A percentile compares a stretch with the other conserved stretches of the same genome.
These are phyloP conservation scores for Mustela nigripes DNA, from an alignment of 2,113 vertebrate species.

Conservation along the genomic window DNA sequence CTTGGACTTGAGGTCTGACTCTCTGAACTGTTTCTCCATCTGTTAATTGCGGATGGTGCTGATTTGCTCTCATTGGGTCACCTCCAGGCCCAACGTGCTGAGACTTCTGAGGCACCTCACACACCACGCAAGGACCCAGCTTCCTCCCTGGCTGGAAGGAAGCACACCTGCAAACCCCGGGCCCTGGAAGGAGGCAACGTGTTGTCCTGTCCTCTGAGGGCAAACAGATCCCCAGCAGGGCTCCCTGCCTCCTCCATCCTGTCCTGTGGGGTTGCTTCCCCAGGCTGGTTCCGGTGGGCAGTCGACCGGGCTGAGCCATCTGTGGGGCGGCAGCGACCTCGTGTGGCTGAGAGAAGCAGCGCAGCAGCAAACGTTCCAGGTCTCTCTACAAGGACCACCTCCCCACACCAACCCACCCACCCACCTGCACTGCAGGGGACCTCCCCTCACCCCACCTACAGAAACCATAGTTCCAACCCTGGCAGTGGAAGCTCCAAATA, in stretches of 20 bases:
- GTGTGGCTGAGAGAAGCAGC: slow-evolving; percentile 7
- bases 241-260: fast-evolving
- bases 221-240: background rate
- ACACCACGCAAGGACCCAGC: background rate
- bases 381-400: background rate
- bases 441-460: background rate
- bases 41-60: background rate
- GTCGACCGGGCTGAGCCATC: background rate
- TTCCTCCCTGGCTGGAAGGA: background rate
- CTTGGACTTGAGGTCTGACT: background rate
- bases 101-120: background rate
- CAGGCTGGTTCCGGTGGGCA: background rate
- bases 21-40: background rate
- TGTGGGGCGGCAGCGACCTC: slow-evolving; percentile 41
- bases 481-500: background rate
- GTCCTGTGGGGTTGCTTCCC: too few species aligned
- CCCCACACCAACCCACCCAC: background rate
- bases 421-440: fast-evolving
- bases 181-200: background rate
- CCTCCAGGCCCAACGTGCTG: background rate
- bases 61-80: background rate
- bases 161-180: background rate
- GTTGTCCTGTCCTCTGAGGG: background rate
- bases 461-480: background rate
- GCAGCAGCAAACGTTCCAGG: background rate